Evolutionary conservation across 2,888 invertebrate species (phyloP).

Genomic region (Microctonus aethiopoides): DNA sequence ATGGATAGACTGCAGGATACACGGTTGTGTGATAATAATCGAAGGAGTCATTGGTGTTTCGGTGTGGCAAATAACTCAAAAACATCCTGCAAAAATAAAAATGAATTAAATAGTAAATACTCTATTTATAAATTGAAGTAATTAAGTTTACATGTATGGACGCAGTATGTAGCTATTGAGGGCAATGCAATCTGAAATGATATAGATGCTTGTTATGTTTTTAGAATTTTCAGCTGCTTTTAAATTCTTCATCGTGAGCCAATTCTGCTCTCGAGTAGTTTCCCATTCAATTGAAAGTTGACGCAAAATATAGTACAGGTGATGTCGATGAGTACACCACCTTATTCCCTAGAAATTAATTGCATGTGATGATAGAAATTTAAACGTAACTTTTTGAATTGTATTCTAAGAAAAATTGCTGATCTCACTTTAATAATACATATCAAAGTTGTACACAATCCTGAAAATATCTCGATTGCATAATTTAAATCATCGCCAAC

Average conservation of each 20-base stretch:
- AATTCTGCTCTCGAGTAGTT: background rate
- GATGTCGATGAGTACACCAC: background rate
- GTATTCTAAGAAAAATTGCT: background rate
- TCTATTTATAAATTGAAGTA: no score
- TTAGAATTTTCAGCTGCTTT: background rate
- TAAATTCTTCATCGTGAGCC: background rate
- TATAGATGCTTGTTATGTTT: background rate
- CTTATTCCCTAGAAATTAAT: background rate
- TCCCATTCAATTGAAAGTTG: background rate
- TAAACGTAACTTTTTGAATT: no score
- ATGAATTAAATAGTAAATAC: no score
- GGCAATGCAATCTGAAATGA: no score
- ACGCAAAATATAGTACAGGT: background rate
- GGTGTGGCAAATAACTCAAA: no score
- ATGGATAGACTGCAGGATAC: background rate
- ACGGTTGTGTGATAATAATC: no score
- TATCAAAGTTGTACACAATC: background rate
- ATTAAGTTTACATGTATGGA: no score
- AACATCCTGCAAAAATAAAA: no score
- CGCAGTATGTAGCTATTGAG: no score
- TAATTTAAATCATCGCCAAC: background rate
- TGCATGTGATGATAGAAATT: background rate
- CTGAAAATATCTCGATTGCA: background rate
- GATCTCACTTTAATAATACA: background rate
- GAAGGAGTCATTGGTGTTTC: no score